Percentiles rank a stretch among this genome's conserved stretches.
Evolutionary conservation across 2,888 invertebrate species (phyloP).

Genomic region (Digitonthophagus gazella): DNA sequence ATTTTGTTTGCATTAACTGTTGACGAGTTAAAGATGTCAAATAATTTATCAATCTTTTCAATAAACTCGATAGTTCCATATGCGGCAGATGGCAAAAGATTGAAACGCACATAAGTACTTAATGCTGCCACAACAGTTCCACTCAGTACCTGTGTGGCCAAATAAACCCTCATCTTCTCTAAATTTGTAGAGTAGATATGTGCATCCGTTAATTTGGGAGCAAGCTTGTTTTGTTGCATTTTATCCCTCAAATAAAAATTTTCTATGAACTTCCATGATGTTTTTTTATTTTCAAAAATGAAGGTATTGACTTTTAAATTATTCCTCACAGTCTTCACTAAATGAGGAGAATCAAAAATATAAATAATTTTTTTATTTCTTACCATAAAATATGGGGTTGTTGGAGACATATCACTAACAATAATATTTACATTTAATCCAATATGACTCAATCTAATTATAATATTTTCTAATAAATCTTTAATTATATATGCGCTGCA

Average conservation of each 20-base stretch:
- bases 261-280: background rate
- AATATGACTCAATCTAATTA: constrained; percentile 18
- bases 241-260: constrained; percentile 5
- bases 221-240: background rate
- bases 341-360: constrained; percentile 18
- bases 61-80: constrained; percentile 9
- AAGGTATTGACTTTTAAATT: constrained; percentile 6
- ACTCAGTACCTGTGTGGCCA: constrained; percentile 25
- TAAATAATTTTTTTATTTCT: constrained; percentile 11
- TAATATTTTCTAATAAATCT: constrained; percentile 8
- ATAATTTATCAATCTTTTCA: constrained; percentile 21
- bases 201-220: constrained; percentile 17
- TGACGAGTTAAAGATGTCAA: constrained; percentile 23
- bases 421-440: constrained; percentile 11
- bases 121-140: constrained; percentile 22
- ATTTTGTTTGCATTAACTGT: too few species aligned
- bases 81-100: constrained; percentile 11
- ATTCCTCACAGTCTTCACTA: constrained; percentile 8
- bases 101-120: constrained; percentile 13
- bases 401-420: constrained; percentile 2
- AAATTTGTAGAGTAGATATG: constrained; percentile 24
- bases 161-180: constrained; percentile 27
- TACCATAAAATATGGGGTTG: background rate
- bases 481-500: constrained; percentile 2
- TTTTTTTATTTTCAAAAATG: background rate